Base-by-base conservation (phyloP, 2,888 invertebrate species). In the Cheilosia scutellata region DNA sequence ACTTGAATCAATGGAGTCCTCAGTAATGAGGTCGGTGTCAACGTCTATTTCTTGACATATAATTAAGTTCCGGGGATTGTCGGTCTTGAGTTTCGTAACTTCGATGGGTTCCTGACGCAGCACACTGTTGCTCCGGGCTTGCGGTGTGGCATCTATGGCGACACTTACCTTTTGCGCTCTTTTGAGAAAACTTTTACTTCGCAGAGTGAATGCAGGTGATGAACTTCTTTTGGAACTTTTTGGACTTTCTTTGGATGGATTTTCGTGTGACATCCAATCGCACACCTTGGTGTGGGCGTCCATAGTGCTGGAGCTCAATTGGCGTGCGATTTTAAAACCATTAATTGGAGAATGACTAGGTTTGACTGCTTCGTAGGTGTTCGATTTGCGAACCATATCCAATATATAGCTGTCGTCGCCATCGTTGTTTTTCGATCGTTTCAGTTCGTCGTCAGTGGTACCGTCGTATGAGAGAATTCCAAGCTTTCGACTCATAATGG, bases 221-320 rank as follows among this genome's bases (percentile, higher is more conserved):
- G 91, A 90, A 2, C 89, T 90, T 42, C 89, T 89, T 53, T 89
- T 89, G 0, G 89, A 89, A 49, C 82, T 94, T 82, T 94, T 94
- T 0, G 96, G 96, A 25, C 58, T 86, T 7, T 9, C 3, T 42
- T 80, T 86, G 5, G 47, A 11, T 37, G 60, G 40, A 37, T 40
- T 60, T 60, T 96, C 96, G 87, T 96, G 95, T 0, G 96, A 95
- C 88, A 97, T 97, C 97, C 97, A 97, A 88, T 97, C 96, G 86
- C 95, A 94, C 0, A 97, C 97, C 93, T 97, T 97, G 13, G 96
- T 96, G 90, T 97, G 96, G 0, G 97, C 96, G 91, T 97, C 97
- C 87, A 97, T 95, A 0, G 97, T 97, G 86, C 96, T 96, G 5
- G 94, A 95, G 5, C 96, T 96, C 89, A 96, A 94, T 91, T 96